A percentile compares a stretch with the other conserved stretches of the same genome.
phyloP scores from a whole-genome alignment of 2,113 vertebrate genomes.

The Hydrochoerus hydrochaeris region DNA sequence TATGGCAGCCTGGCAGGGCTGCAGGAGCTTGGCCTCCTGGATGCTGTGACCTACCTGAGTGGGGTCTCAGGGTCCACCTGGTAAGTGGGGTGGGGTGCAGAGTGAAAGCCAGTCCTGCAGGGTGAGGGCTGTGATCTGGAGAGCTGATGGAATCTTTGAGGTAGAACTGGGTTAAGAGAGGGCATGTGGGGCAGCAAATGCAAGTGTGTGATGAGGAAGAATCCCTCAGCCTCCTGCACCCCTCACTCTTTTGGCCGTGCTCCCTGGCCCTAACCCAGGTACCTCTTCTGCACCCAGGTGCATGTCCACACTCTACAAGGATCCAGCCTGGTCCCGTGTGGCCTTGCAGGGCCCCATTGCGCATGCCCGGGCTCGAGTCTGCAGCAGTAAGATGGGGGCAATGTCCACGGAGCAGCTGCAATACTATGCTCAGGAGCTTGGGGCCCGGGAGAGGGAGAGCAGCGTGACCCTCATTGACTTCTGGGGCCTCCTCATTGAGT shows the following conservation, averaged over 20 bases:
- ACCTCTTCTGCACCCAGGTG: constrained; percentile 84
- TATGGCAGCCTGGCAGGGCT: constrained; percentile 90
- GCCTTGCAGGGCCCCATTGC: constrained; percentile 83
- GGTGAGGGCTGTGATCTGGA: background rate
- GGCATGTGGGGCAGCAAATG: background rate
- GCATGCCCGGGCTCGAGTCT: constrained; percentile 80
- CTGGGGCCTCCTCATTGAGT: constrained; percentile 90
- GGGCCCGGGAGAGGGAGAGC: constrained; percentile 81
- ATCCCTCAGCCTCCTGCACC: background rate
- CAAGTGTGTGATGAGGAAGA: background rate
- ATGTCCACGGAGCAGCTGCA: constrained; percentile 85
- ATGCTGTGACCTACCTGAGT: constrained; percentile 87
- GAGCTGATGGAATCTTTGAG: background rate
- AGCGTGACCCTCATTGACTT: constrained; percentile 87
- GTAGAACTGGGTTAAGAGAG: background rate
- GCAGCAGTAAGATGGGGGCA: constrained; percentile 83
- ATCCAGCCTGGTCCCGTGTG: constrained; percentile 89
- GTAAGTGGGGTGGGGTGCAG: constrained; percentile 80
- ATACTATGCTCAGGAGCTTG: constrained; percentile 88
- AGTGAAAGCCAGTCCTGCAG: background rate
- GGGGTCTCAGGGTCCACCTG: constrained; percentile 95
- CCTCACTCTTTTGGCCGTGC: background rate
- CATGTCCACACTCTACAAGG: constrained; percentile 88
- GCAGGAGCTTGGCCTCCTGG: constrained; percentile 89
- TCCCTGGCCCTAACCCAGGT: background rate